Percentiles rank a stretch among this genome's conserved stretches.
Evolutionary conservation across 2,888 invertebrate genomes (phyloP).

Genomic region (Hydropsyche betteni): DNA sequence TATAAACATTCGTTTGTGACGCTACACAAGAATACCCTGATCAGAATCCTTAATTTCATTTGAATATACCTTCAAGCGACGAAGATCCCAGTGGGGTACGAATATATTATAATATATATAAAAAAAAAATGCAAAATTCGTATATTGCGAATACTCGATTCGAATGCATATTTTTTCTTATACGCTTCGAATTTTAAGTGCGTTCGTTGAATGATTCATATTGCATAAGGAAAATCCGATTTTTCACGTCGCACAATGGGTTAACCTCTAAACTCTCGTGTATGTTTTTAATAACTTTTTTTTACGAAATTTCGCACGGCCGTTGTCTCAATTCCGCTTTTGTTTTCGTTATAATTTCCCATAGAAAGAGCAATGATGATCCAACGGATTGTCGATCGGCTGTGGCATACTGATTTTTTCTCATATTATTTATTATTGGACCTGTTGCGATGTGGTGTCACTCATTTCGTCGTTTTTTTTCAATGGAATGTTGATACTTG

Average conservation of each 20-base stretch:
- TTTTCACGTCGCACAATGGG: not conserved
- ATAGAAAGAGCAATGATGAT: not conserved
- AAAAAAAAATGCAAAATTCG: no score
- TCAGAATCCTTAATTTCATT: no score
- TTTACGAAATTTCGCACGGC: not conserved
- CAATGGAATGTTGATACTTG: no score
- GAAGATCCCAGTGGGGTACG: no score
- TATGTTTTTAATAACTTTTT: no score
- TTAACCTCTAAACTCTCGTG: not conserved
- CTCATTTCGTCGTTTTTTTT: not conserved
- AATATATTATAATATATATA: no score
- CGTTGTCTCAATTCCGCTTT: slow-evolving; percentile 19
- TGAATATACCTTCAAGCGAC: no score
- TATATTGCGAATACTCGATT: no score
- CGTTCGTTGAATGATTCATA: not conserved
- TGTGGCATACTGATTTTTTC: slow-evolving; percentile 7
- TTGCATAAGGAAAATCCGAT: not conserved
- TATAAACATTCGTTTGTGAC: no score
- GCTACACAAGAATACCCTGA: no score
- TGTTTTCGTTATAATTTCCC: slow-evolving; percentile 9
- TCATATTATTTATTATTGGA: slow-evolving; percentile 1
- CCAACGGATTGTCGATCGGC: not conserved
- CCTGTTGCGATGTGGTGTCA: not conserved
- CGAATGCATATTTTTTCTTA: no score
- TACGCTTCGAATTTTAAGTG: no score